Evolutionary conservation across 2,113 vertebrate genomes (phyloP).

Genomic region (Vanacampus margaritifer): DNA sequence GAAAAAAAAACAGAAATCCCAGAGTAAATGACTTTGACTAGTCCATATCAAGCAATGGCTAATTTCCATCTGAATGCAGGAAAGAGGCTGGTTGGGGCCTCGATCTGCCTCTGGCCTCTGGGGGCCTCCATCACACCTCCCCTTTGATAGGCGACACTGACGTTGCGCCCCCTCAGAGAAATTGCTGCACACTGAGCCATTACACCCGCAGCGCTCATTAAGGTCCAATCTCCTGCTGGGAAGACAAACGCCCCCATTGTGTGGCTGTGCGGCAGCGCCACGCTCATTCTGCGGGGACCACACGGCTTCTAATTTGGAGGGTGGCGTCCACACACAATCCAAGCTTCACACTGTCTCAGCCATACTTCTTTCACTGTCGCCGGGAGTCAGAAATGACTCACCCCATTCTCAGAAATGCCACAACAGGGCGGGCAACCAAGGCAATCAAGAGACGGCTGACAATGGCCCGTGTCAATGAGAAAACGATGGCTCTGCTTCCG

Average conservation of each 20-base stretch:
- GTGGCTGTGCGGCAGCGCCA: slow-evolving; percentile 45
- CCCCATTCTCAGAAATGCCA: no score
- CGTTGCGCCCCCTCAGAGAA: slow-evolving; percentile 59
- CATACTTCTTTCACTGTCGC: background rate
- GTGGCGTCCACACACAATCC: slow-evolving; percentile 58
- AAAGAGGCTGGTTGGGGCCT: slow-evolving; percentile 24
- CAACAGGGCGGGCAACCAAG: no score
- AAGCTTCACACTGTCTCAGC: slow-evolving; percentile 41
- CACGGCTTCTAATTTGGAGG: slow-evolving; percentile 66
- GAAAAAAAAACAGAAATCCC: slow-evolving; percentile 55
- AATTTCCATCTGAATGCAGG: slow-evolving; percentile 75
- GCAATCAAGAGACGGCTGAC: no score
- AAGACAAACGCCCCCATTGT: slow-evolving; percentile 72
- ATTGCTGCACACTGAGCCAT: slow-evolving; percentile 43
- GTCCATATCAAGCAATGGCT: slow-evolving; percentile 68
- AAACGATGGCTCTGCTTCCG: no score
- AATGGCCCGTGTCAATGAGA: no score
- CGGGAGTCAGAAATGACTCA: no score
- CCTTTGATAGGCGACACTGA: slow-evolving; percentile 70
- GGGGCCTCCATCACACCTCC: slow-evolving; percentile 59
- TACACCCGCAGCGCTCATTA: slow-evolving; percentile 66
- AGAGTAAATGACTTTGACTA: slow-evolving; percentile 75
- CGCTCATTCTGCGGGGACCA: slow-evolving; percentile 59
- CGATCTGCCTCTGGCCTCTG: slow-evolving; percentile 41
- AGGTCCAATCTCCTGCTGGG: slow-evolving; percentile 62